phyloP scores from a whole-genome alignment of 2,797 vertebrate genomes.

The Pseudocheirus occidentalis region DNA sequence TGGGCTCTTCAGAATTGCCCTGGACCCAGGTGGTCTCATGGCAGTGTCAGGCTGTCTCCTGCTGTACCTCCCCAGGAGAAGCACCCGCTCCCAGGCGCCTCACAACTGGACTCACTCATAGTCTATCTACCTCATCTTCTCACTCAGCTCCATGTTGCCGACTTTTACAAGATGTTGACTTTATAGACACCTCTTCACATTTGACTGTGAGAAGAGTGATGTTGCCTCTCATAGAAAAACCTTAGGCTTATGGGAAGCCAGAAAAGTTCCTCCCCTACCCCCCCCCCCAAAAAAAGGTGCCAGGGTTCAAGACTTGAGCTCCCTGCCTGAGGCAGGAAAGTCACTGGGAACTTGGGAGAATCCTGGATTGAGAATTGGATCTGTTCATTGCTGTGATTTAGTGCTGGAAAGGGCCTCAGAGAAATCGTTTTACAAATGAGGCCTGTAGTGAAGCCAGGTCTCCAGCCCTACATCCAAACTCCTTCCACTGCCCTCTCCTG shows the following conservation, averaged over 20 bases:
- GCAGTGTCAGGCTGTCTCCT: not conserved
- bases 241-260: not conserved
- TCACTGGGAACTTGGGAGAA: not conserved
- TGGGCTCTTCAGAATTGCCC: not conserved
- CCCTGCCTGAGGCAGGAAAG: not conserved
- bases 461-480: not conserved
- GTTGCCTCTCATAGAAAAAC: not conserved
- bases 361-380: not conserved
- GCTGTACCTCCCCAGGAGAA: not conserved
- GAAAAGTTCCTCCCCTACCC: not conserved
- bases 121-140: not conserved
- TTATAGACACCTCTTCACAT: not conserved
- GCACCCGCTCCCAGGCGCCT: not conserved
- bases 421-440: not conserved
- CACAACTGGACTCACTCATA: not conserved
- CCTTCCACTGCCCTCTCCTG: not conserved
- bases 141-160: not conserved
- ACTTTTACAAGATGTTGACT: not conserved
- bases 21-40: not conserved
- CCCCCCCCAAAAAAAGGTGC: not conserved
- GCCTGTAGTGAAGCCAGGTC: not conserved
- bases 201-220: not conserved
- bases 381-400: not conserved
- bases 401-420: not conserved
- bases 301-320: not conserved